Evolutionary conservation across 2,113 vertebrate genomes (phyloP).

Genomic region (Charadrius vociferus): DNA sequence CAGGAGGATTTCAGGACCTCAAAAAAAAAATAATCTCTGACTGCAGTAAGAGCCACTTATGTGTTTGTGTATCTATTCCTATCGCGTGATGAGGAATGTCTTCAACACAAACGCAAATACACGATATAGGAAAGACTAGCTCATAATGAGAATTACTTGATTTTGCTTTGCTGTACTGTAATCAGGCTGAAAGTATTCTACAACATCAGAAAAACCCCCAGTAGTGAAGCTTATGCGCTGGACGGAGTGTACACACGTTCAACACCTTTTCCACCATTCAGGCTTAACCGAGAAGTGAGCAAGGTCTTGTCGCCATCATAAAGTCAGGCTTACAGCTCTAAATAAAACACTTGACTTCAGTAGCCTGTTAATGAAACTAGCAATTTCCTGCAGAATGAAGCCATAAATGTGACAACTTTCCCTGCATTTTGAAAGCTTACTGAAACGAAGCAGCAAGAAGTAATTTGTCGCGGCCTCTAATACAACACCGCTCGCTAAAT

Average conservation of each 20-base stretch:
- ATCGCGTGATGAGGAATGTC: not conserved
- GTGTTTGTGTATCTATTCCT: not conserved
- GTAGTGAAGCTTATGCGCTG: not conserved
- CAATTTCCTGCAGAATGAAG: not conserved
- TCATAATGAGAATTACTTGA: not conserved
- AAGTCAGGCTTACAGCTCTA: not conserved
- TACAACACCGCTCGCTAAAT: not conserved
- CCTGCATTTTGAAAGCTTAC: not conserved
- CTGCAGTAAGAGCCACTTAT: not conserved
- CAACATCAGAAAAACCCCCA: not conserved
- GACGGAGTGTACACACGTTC: fast-evolving
- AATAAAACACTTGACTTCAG: not conserved
- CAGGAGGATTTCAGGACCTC: not conserved
- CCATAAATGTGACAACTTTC: not conserved
- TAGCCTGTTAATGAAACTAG: conserved; percentile 3
- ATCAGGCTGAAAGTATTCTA: not conserved
- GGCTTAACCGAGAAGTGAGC: not conserved
- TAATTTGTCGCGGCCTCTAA: not conserved
- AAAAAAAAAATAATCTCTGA: not conserved
- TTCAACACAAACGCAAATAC: not conserved
- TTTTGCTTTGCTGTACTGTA: not conserved
- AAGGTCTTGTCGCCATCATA: not conserved
- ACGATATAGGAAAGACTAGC: not conserved
- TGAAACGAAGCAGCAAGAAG: conserved; percentile 14
- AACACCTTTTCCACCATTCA: not conserved